These are phyloP conservation scores for Pachyramphus minor DNA, from an alignment of 2,113 vertebrate genomes.

Conservation along the genomic window DNA sequence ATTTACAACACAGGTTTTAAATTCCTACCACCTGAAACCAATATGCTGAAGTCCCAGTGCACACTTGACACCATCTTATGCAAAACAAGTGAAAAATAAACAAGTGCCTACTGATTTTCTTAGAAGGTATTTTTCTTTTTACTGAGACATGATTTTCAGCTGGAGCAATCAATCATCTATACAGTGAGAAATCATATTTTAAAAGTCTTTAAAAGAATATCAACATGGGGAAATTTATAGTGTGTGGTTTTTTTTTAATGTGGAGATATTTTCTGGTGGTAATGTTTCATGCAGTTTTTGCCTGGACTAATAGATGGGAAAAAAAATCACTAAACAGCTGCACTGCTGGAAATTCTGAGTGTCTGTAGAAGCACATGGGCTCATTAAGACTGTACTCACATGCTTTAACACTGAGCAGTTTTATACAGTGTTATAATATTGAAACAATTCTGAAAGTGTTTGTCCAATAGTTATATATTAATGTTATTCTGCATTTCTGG, in stretches of 20 bases:
- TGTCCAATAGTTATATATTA: neutral
- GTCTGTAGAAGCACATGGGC: neutral
- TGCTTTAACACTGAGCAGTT: neutral
- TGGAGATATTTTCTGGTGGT: neutral
- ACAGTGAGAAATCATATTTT: neutral
- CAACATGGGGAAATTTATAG: neutral
- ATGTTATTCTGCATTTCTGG: neutral
- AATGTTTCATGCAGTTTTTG: neutral
- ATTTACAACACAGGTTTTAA: neutral
- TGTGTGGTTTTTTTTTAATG: neutral
- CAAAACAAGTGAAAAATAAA: neutral
- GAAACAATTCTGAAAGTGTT: neutral
- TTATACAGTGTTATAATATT: neutral
- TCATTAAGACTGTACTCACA: neutral
- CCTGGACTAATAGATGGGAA: neutral
- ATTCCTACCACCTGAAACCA: neutral
- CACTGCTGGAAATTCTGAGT: neutral
- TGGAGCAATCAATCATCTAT: neutral
- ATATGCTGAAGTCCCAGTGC: neutral
- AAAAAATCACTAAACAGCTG: neutral
- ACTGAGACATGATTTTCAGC: neutral
- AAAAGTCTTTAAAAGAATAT: neutral
- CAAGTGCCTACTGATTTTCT: neutral
- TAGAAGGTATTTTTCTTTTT: neutral
- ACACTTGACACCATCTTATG: neutral